These are phyloP conservation scores for Buathra laborator DNA, from an alignment of 2,888 invertebrate species.

Conservation along the genomic window DNA sequence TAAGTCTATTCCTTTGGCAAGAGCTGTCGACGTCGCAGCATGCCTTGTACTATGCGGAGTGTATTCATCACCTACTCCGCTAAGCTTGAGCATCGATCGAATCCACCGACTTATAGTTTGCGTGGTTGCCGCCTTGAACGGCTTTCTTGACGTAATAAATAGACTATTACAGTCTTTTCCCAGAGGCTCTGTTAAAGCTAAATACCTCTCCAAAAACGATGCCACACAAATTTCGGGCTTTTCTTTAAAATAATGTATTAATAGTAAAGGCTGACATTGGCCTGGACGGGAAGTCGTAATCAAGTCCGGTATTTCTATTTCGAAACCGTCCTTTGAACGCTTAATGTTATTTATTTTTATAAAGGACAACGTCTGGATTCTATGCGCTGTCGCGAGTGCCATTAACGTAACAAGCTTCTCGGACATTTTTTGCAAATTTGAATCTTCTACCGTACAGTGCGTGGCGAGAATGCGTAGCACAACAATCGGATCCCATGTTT, in stretches of 20 bases:
- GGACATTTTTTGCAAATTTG: conserved; percentile 28
- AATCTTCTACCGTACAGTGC: conserved; percentile 1
- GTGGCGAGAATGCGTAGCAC: conserved; percentile 25
- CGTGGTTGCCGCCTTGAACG: conserved; percentile 21
- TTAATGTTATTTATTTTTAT: conserved; percentile 11
- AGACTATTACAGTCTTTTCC: conserved; percentile 16
- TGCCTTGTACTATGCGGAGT: conserved; percentile 34
- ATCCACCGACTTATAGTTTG: conserved; percentile 41
- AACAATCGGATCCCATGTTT: conserved; percentile 38
- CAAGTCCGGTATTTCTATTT: conserved; percentile 40
- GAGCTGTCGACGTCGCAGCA: conserved; percentile 33
- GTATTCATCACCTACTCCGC: conserved; percentile 3
- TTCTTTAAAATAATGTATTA: conserved; percentile 28
- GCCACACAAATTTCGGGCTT: conserved; percentile 21
- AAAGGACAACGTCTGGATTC: conserved; percentile 41
- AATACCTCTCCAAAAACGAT: conserved; percentile 17
- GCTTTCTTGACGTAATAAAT: conserved; percentile 38
- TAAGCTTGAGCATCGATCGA: conserved; percentile 10
- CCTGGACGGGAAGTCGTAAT: conserved; percentile 39
- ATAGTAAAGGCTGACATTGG: conserved; percentile 14
- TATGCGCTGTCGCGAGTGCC: conserved; percentile 26
- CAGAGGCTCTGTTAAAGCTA: conserved; percentile 8
- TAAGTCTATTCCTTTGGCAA: conserved; percentile 23
- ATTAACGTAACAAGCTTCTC: conserved; percentile 37
- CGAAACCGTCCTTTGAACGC: neutral